A percentile compares a stretch with the other conserved stretches of the same genome.
phyloP scores from a whole-genome alignment of 2,888 invertebrate genomes.

The Scaptomyza tumidula region DNA sequence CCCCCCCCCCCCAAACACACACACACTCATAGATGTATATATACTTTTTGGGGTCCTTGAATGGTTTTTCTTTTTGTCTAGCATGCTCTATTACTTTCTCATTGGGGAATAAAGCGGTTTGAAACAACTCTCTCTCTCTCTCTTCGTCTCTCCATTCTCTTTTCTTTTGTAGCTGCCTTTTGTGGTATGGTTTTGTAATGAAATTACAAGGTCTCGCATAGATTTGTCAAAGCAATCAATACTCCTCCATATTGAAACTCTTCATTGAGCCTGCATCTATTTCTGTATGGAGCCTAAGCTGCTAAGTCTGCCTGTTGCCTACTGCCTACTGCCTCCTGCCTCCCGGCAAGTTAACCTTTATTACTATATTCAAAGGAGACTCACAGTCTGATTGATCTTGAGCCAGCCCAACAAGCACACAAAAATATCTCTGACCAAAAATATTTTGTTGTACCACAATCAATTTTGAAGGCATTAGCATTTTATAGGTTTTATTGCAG shows the following conservation, averaged over 20 bases:
- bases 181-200: conserved; percentile 62
- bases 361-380: conserved; percentile 9
- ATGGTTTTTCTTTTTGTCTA: conserved; percentile 12
- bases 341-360: conserved; percentile 48
- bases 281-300: conserved; percentile 8
- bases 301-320: not conserved
- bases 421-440: conserved; percentile 20
- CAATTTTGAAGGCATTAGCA: conserved; percentile 18
- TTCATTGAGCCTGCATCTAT: conserved; percentile 24
- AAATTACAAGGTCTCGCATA: conserved; percentile 66
- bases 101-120: conserved; percentile 65
- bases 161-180: conserved; percentile 48
- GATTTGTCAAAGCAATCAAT: conserved; percentile 77
- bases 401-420: not conserved
- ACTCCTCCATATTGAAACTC: conserved; percentile 41
- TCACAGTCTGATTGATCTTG: conserved; percentile 40
- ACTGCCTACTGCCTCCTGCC: conserved; percentile 6
- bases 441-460: conserved; percentile 21
- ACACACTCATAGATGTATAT: conserved; percentile 1
- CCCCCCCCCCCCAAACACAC: conserved; percentile 5
- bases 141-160: not conserved
- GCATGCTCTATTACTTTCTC: conserved; percentile 61
- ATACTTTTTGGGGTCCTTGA: conserved; percentile 15
- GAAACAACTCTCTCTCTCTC: conserved; percentile 6
- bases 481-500: not conserved